Evolutionary conservation across 92 coral and sea anemone species (phyloP).

Genomic region (Hydrozoanthus gracilis): DNA sequence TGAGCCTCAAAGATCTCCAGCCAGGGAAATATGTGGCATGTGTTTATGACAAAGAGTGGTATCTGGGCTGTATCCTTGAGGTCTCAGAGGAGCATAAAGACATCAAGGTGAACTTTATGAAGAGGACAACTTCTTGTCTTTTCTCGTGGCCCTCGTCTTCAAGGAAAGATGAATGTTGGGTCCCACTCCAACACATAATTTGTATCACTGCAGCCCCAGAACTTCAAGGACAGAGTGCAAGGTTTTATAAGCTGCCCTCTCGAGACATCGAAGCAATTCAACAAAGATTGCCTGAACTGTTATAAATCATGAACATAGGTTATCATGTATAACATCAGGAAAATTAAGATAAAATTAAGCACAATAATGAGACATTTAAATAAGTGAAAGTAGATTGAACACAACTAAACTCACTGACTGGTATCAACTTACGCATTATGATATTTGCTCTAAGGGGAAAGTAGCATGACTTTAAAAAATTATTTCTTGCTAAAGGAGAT

Average conservation of each 20-base stretch:
- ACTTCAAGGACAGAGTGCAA: conserved; percentile 24
- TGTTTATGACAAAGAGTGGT: neutral
- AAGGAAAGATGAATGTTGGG: conserved; percentile 35
- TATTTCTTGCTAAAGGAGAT: conserved; percentile 20
- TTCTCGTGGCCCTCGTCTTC: conserved; percentile 9
- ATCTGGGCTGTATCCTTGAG: conserved; percentile 28
- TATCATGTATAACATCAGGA: neutral
- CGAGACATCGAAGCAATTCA: conserved; percentile 6
- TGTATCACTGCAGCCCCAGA: conserved; percentile 15
- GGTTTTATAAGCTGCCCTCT: conserved; percentile 23
- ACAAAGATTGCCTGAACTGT: conserved; percentile 15
- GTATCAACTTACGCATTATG: too few relatives aligned
- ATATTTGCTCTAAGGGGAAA: neutral
- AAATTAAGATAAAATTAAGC: too few relatives aligned
- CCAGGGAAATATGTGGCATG: conserved; percentile 29
- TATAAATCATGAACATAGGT: conserved; percentile 5
- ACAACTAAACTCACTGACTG: too few relatives aligned
- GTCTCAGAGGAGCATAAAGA: conserved; percentile 31
- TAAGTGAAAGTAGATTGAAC: too few relatives aligned
- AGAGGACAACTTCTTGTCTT: conserved; percentile 25
- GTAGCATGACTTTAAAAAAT: conserved; percentile 19
- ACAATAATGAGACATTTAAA: too few relatives aligned
- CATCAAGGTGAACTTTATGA: conserved; percentile 23
- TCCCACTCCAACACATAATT: conserved; percentile 34
- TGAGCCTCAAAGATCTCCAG: conserved; percentile 17